A percentile compares a stretch with the other conserved stretches of the same genome.
These are phyloP conservation scores for Arnoldichthys spilopterus DNA, from an alignment of 2,797 vertebrate species.

Conservation along the genomic window DNA sequence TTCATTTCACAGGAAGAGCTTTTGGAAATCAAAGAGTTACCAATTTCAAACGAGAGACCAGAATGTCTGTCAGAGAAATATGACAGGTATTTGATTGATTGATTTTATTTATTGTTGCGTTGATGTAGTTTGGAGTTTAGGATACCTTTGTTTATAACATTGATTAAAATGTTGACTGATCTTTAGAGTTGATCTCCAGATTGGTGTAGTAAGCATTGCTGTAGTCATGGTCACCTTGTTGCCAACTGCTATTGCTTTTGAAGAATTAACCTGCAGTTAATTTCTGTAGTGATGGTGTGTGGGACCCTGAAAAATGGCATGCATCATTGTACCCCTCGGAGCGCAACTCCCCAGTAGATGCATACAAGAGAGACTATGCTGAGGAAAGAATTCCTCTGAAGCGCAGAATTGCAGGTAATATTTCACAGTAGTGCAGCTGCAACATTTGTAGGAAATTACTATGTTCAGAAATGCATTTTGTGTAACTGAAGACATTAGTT, in stretches of 20 bases:
- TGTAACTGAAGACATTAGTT: too few relatives aligned
- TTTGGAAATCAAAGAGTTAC: slow-evolving; percentile 93
- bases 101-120: not conserved
- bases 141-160: too few relatives aligned
- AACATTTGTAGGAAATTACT: not conserved
- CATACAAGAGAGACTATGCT: slow-evolving; percentile 89
- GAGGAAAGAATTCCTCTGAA: slow-evolving; percentile 88
- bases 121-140: not conserved
- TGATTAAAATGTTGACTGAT: not conserved
- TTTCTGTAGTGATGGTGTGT: slow-evolving; percentile 89
- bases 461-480: not conserved
- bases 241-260: not conserved
- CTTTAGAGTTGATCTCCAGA: not conserved
- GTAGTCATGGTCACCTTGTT: not conserved
- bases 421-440: not conserved
- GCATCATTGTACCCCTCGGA: slow-evolving; percentile 95
- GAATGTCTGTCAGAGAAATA: slow-evolving; percentile 96
- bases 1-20: slow-evolving; percentile 86
- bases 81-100: slow-evolving; percentile 95
- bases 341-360: slow-evolving; percentile 88
- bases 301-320: slow-evolving; percentile 99
- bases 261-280: slow-evolving; percentile 30
- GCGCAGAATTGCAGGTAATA: slow-evolving; percentile 89
- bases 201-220: not conserved
- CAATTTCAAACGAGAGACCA: slow-evolving; percentile 92